Evolutionary conservation across 2,888 invertebrate species (phyloP).

Genomic region (Laothoe populi): DNA sequence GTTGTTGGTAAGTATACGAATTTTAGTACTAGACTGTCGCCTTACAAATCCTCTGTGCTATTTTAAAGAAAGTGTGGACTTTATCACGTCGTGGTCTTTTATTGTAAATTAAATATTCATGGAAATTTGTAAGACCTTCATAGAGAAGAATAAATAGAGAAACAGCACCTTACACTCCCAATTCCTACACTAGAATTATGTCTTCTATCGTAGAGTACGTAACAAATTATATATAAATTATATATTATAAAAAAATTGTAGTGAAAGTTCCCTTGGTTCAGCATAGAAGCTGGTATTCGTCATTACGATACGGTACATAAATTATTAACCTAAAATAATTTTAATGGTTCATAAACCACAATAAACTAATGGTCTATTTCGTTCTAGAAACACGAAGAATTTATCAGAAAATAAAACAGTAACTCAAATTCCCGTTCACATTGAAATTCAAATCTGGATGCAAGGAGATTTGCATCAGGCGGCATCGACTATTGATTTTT

Average conservation of each 20-base stretch:
- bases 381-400: conserved; percentile 43
- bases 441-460: conserved; percentile 81
- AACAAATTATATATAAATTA: background rate
- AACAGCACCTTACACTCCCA: background rate
- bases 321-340: background rate
- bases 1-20: background rate
- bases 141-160: background rate
- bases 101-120: conserved; percentile 7
- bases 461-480: conserved; percentile 79
- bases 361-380: conserved; percentile 1
- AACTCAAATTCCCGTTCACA: conserved; percentile 68
- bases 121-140: background rate
- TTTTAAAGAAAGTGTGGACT: background rate
- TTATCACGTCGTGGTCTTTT: background rate
- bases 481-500: conserved; percentile 82
- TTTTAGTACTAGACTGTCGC: conserved; percentile 19
- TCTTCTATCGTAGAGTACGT: background rate
- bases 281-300: no score
- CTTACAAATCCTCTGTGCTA: conserved; percentile 10
- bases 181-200: background rate
- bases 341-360: background rate
- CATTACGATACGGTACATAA: no score
- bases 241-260: background rate
- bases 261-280: no score
- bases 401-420: conserved; percentile 63